Evolutionary conservation across 2,888 invertebrate species (phyloP).

Genomic region (Artemia sinica): DNA sequence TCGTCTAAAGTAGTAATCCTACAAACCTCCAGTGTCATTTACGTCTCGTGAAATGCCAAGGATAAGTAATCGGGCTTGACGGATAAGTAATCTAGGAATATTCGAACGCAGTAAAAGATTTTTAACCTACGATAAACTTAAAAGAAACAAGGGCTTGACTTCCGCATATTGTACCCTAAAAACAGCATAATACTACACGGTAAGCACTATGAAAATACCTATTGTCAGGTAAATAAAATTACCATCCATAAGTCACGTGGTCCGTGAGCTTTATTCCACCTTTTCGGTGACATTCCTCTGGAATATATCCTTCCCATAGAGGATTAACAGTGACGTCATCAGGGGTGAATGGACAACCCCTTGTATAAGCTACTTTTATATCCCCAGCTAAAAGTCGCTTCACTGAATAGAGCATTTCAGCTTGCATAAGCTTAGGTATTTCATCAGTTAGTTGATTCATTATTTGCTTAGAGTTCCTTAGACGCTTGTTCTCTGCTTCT

Average conservation of each 20-base stretch:
- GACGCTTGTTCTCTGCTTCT: slow-evolving; percentile 15
- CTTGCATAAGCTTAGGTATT: slow-evolving; percentile 52
- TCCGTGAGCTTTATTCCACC: slow-evolving; percentile 67
- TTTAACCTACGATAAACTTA: too few species aligned
- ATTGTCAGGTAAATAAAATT: slow-evolving; percentile 26
- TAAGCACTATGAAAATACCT: too few species aligned
- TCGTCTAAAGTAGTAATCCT: too few species aligned
- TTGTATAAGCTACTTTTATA: slow-evolving; percentile 51
- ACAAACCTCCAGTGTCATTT: too few species aligned
- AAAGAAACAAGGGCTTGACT: too few species aligned
- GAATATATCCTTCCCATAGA: slow-evolving; percentile 45
- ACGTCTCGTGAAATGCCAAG: too few species aligned
- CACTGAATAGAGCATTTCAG: slow-evolving; percentile 57
- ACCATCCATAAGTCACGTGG: slow-evolving; percentile 61
- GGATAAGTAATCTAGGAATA: too few species aligned
- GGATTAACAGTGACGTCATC: slow-evolving; percentile 35
- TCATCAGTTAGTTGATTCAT: slow-evolving; percentile 44
- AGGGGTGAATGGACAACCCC: slow-evolving; percentile 32
- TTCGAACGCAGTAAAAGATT: too few species aligned
- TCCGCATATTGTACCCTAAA: too few species aligned
- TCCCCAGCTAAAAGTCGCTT: slow-evolving; percentile 69
- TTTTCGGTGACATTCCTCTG: slow-evolving; percentile 46
- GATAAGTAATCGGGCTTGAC: too few species aligned
- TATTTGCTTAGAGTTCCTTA: slow-evolving; percentile 11
- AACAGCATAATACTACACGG: too few species aligned